Conservation (phyloP, 2,888 invertebrate genomes). For the Pollenia angustigena region DNA sequence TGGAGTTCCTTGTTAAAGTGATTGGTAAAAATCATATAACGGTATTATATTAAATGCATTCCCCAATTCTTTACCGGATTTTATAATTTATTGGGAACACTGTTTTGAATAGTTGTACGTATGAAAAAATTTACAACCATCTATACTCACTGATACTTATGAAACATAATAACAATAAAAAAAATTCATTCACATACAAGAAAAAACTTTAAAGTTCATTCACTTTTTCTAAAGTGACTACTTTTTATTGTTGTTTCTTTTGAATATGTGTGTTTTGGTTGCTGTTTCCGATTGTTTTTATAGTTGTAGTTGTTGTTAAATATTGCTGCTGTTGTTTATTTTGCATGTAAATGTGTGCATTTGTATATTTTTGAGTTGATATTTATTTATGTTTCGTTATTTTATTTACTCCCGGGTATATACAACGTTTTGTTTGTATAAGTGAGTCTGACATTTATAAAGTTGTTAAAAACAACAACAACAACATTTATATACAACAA, state of each 20-base stretch:
- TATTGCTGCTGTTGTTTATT: constrained; percentile 40
- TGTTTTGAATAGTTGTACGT: neutral
- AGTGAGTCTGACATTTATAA: constrained; percentile 62
- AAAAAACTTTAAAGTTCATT: constrained; percentile 64
- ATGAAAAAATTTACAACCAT: neutral
- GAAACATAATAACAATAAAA: constrained; percentile 12
- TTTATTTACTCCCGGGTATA: constrained; percentile 51
- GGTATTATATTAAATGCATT: no score
- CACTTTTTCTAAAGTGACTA: constrained; percentile 53
- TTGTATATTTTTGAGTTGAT: constrained; percentile 1
- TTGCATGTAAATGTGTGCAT: neutral
- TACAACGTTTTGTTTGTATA: constrained; percentile 42
- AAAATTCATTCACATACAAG: constrained; percentile 8
- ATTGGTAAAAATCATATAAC: no score
- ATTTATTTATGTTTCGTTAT: constrained; percentile 57
- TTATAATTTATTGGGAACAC: no score
- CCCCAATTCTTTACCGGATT: no score
- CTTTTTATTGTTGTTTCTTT: constrained; percentile 35
- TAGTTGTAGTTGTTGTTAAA: constrained; percentile 21
- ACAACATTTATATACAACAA: neutral
- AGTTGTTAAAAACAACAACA: constrained; percentile 54
- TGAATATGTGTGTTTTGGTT: neutral
- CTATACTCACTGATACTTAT: constrained; percentile 23
- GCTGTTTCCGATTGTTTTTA: constrained; percentile 18
- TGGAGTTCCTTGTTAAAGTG: no score